Evolutionary conservation across 2,888 invertebrate genomes (phyloP).

Genomic region (Drosophila barbarae): DNA sequence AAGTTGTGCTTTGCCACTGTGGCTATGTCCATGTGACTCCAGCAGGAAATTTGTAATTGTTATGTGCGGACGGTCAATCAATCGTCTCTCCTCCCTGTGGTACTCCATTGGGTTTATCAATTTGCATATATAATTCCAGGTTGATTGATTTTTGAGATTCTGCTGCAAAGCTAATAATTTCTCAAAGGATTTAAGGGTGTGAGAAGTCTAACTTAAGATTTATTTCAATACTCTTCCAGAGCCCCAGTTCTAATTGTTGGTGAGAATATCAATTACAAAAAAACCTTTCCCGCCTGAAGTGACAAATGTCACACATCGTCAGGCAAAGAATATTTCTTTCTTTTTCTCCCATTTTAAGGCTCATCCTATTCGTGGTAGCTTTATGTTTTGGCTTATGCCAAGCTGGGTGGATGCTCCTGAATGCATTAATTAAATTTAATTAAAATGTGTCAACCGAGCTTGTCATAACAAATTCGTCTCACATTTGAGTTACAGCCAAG

Average conservation of each 20-base stretch:
- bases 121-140: constrained; percentile 59
- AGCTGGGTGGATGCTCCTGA: constrained; percentile 25
- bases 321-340: constrained; percentile 19
- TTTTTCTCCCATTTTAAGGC: constrained; percentile 33
- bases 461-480: constrained; percentile 67
- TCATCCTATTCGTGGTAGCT: not conserved
- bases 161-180: no score
- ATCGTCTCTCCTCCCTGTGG: constrained; percentile 28
- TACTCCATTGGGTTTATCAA: constrained; percentile 40
- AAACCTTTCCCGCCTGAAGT: constrained; percentile 29
- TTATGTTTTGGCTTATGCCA: constrained; percentile 27
- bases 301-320: constrained; percentile 47
- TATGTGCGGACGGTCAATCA: constrained; percentile 39
- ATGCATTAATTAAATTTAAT: constrained; percentile 72
- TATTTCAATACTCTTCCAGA: no score
- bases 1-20: constrained; percentile 65
- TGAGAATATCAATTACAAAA: constrained; percentile 46
- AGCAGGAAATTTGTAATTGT: constrained; percentile 64
- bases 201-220: not conserved
- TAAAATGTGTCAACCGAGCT: constrained; percentile 71
- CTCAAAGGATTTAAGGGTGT: not conserved
- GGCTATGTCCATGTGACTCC: constrained; percentile 17
- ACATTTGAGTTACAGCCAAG: constrained; percentile 21
- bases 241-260: not conserved
- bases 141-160: constrained; percentile 41